Evolutionary conservation across 2,797 vertebrate genomes (phyloP).

Genomic region (Craterocephalus amniculus): DNA sequence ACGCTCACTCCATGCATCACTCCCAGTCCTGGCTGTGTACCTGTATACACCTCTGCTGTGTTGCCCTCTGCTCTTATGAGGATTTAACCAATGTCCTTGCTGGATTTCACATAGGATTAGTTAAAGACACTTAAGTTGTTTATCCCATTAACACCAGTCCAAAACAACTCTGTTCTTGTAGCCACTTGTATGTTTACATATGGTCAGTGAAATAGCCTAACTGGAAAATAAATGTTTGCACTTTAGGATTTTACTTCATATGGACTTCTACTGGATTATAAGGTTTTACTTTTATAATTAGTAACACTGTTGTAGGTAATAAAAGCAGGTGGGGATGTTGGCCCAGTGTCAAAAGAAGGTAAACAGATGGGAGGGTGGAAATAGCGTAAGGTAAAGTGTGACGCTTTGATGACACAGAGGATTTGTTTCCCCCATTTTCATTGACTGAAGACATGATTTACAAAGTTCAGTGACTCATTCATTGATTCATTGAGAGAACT

Average conservation of each 20-base stretch:
- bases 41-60: constrained; percentile 17
- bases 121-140: constrained; percentile 49
- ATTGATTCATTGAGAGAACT: constrained; percentile 17
- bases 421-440: constrained; percentile 28
- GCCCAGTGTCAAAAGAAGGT: not conserved
- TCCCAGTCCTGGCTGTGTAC: constrained; percentile 9
- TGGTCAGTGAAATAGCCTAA: constrained; percentile 1
- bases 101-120: constrained; percentile 64
- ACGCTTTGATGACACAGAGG: constrained; percentile 34
- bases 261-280: not conserved
- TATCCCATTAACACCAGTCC: constrained; percentile 62
- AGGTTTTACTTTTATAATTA: not conserved
- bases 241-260: not conserved
- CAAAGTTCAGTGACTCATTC: constrained; percentile 42
- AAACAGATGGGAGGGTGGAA: constrained; percentile 31
- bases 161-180: constrained; percentile 23
- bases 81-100: constrained; percentile 55
- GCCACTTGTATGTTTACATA: constrained; percentile 20
- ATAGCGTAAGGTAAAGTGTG: not conserved
- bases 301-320: not conserved
- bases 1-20: constrained; percentile 4
- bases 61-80: constrained; percentile 48
- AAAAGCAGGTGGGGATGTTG: not conserved
- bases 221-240: not conserved
- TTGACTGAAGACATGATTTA: constrained; percentile 33